These are phyloP conservation scores for Heliconius ethilla DNA, from an alignment of 2,888 invertebrate genomes.

Conservation along the genomic window DNA sequence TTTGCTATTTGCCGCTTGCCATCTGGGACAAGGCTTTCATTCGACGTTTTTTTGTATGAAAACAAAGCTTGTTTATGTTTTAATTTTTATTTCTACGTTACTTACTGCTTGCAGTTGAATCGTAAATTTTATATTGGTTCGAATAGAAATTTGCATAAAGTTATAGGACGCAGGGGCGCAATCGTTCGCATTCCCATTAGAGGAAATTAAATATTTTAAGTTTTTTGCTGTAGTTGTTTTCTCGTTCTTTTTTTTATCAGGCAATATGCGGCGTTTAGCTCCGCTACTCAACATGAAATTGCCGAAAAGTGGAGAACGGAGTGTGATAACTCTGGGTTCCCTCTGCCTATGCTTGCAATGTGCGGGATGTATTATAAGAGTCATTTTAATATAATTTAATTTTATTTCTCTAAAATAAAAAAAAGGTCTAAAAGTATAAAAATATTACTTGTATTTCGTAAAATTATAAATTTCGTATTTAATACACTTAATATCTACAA, in stretches of 20 bases:
- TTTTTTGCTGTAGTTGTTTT: neutral
- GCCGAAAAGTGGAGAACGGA: no score
- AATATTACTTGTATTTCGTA: neutral
- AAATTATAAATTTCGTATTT: neutral
- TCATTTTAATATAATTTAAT: neutral
- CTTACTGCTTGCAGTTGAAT: neutral
- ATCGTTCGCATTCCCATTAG: no score
- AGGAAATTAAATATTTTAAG: no score
- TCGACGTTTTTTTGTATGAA: constrained; percentile 15
- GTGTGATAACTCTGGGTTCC: no score
- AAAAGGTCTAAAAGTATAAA: neutral
- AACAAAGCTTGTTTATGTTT: constrained; percentile 33
- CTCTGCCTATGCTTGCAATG: no score
- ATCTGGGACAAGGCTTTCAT: constrained; percentile 29
- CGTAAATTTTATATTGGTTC: constrained; percentile 1
- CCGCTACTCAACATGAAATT: no score
- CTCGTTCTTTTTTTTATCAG: no score
- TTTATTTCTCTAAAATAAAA: neutral
- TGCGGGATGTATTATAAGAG: no score
- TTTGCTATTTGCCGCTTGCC: constrained; percentile 28
- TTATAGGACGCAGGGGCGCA: no score
- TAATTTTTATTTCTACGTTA: constrained; percentile 9
- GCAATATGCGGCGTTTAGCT: no score
- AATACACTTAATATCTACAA: constrained; percentile 30
- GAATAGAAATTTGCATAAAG: neutral